Evolutionary conservation across 2,888 invertebrate genomes (phyloP).

Genomic region (Deilephila elpenor): DNA sequence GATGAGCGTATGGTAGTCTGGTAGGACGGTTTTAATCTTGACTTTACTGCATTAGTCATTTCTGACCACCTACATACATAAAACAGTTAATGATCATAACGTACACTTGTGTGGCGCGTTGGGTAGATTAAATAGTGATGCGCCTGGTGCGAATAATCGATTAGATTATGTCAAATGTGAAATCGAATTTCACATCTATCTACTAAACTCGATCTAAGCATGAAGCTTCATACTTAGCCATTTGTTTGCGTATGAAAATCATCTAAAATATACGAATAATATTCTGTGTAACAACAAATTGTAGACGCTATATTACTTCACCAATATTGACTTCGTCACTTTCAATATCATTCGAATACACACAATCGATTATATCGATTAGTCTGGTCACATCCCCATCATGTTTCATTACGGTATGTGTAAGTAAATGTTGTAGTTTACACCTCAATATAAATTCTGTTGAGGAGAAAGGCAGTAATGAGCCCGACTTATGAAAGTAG

Average conservation of each 20-base stretch:
- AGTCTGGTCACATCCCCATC: neutral
- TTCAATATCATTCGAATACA: neutral
- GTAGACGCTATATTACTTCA: neutral
- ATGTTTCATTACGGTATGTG: neutral
- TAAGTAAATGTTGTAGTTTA: slow-evolving; percentile 13
- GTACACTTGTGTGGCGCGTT: neutral
- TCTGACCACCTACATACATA: slow-evolving; percentile 13
- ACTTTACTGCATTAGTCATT: neutral
- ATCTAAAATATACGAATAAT: no score
- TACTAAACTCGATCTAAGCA: no score
- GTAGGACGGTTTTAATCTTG: slow-evolving; percentile 21
- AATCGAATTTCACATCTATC: no score
- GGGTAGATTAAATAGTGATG: neutral
- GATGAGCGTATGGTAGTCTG: no score
- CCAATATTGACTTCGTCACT: neutral
- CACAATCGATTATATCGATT: neutral
- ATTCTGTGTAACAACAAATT: no score
- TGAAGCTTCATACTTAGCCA: no score
- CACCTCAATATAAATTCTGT: slow-evolving; percentile 12
- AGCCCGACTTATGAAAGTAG: slow-evolving; percentile 16
- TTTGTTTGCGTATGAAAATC: no score
- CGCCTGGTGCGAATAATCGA: neutral
- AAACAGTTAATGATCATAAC: slow-evolving; percentile 16
- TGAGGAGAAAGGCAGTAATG: slow-evolving; percentile 19
- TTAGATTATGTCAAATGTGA: neutral